Base-by-base conservation (phyloP, 2,797 vertebrate species). In the Euthynnus affinis region DNA sequence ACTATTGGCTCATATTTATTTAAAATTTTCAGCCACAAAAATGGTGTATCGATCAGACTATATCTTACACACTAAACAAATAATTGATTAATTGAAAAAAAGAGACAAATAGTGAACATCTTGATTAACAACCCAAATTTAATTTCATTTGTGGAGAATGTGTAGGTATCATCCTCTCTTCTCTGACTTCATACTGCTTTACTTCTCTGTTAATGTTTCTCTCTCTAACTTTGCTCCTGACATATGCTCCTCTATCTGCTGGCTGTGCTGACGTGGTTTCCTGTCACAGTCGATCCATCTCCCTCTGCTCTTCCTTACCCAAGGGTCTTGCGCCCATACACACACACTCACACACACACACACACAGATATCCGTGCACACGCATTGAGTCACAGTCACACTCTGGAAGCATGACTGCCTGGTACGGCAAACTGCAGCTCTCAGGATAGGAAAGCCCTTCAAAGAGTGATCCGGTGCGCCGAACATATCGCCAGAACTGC, bases 271-370 rank as follows among this genome's bases (percentile, higher is more conserved):
- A 92, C 76, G 63, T 58, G 67, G 87, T 71, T 64, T 60, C 75
- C 81, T 91, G 85, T 93, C 91, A 88, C 73, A 83, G 40, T 85
- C 70, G 2, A 82, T 90, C 86, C 72, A 49, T 91, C 88, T 77
- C 82, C 63, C 62, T 49, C 53, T 79, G 71, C 80, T 82, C 76
- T 52, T 80, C 58, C 59, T 59, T 56, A 74, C 74, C 70, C 72
- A 23, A 34, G 71, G 64, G 88, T 55, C 46, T 74, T 51, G 3
- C 15, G 6, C 59, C 29, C n/a, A 42, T 53, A 56, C 56, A 46
- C 55, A 23, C 48, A 42, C 17, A 70, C 34, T 3, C 27, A 29
- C 27, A 29, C 27, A 29, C 27, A 29, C 27, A 29, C 27, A 29
- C 55, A 25, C 40, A 40, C 29, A 55, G 5, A 67, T 25, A 46